Conservation (phyloP, 2,888 invertebrate genomes). For the Entomobrya proxima region DNA sequence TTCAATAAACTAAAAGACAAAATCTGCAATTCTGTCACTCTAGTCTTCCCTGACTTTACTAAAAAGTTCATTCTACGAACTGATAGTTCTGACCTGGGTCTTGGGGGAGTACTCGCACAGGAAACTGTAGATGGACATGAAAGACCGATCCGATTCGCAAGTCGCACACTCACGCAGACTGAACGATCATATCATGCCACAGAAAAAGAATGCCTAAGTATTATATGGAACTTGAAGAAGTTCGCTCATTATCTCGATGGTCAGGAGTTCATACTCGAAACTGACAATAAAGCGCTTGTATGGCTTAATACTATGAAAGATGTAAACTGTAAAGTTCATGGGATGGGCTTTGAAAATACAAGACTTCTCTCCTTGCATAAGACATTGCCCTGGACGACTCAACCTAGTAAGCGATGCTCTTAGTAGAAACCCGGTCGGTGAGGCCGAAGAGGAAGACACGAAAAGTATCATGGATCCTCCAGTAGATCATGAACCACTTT, state of each 20-base stretch:
- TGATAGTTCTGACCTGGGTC: conserved; percentile 73
- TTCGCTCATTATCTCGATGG: no score
- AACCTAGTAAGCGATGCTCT: conserved; percentile 70
- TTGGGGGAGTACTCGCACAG: conserved; percentile 75
- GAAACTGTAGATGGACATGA: conserved; percentile 56
- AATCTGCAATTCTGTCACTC: conserved; percentile 65
- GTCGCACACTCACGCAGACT: conserved; percentile 54
- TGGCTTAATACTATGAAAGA: no score
- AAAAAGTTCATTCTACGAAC: conserved; percentile 73
- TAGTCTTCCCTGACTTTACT: conserved; percentile 73
- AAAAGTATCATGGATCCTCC: conserved; percentile 41
- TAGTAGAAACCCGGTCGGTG: conserved; percentile 41
- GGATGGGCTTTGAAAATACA: conserved; percentile 67
- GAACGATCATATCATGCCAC: conserved; percentile 55
- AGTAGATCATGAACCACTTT: not conserved
- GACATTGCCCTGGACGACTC: conserved; percentile 33
- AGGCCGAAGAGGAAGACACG: conserved; percentile 29
- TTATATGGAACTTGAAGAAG: no score
- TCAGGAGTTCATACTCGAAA: no score
- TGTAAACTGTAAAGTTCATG: conserved; percentile 54
- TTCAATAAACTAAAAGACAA: conserved; percentile 67
- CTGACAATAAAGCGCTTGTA: no score
- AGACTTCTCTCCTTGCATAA: conserved; percentile 51
- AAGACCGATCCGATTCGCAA: conserved; percentile 53
- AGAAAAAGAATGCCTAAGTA: no score